These are phyloP conservation scores for Hormaphis cornu DNA, from an alignment of 1,140 invertebrate species.

Conservation along the genomic window DNA sequence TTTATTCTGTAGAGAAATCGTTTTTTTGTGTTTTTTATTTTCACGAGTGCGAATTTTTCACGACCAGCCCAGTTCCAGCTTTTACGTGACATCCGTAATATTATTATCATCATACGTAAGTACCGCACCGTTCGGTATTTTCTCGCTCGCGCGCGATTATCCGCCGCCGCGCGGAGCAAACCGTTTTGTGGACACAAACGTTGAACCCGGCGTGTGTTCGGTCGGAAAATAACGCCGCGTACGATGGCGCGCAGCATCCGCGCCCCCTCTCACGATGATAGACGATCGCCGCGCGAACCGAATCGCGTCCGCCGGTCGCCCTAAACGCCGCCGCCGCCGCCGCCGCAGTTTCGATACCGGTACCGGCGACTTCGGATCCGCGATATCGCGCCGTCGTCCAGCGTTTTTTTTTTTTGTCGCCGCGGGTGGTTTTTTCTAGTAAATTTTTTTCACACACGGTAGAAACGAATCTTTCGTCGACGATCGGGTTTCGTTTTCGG, in stretches of 20 bases:
- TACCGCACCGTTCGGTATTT: too few relatives aligned
- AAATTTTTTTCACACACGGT: too few relatives aligned
- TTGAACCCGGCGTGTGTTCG: conserved; percentile 30
- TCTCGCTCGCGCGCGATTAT: neutral
- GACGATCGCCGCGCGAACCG: neutral
- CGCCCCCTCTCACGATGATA: neutral
- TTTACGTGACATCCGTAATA: too few relatives aligned
- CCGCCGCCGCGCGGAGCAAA: neutral
- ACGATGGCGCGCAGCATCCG: conserved; percentile 3
- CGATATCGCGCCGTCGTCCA: neutral
- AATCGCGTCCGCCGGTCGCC: neutral
- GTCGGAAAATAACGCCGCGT: neutral
- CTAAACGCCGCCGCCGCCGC: neutral
- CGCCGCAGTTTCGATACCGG: conserved; percentile 17
- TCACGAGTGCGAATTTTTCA: too few relatives aligned
- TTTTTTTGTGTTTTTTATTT: too few relatives aligned
- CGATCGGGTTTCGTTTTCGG: too few relatives aligned
- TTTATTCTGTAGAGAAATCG: too few relatives aligned
- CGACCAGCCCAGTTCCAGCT: too few relatives aligned
- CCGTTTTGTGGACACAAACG: too few relatives aligned
- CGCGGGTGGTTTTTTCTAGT: too few relatives aligned
- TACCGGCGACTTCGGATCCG: conserved; percentile 3
- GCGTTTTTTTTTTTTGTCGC: neutral
- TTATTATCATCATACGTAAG: too few relatives aligned
- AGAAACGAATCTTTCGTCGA: too few relatives aligned